These are phyloP conservation scores for Portevinia maculata DNA, from an alignment of 2,888 invertebrate genomes.

Conservation along the genomic window DNA sequence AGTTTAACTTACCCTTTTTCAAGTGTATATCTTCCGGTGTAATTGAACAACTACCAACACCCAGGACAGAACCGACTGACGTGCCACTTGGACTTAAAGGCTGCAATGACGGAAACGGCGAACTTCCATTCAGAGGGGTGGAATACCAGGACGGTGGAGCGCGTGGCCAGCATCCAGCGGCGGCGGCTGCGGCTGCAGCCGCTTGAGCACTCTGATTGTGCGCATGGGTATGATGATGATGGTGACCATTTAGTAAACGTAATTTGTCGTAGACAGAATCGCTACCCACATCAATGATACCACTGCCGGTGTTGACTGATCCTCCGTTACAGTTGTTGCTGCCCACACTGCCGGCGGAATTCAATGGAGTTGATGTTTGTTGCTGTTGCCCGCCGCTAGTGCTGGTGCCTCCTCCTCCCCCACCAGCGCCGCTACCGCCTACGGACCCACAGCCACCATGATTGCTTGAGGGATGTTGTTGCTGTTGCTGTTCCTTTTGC, in stretches of 20 bases:
- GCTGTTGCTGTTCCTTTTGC: slow-evolving; percentile 88
- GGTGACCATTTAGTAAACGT: slow-evolving; percentile 78
- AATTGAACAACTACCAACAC: slow-evolving; percentile 75
- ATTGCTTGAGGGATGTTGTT: slow-evolving; percentile 63
- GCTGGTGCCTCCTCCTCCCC: slow-evolving; percentile 44
- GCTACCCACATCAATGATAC: slow-evolving; percentile 65
- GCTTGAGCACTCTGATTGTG: slow-evolving; percentile 75
- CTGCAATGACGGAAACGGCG: slow-evolving; percentile 76
- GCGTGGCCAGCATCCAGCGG: slow-evolving; percentile 78
- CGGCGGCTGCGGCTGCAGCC: slow-evolving; percentile 68
- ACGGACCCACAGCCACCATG: slow-evolving; percentile 36
- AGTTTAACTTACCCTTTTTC: slow-evolving; percentile 77
- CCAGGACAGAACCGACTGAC: slow-evolving; percentile 56
- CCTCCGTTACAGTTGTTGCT: slow-evolving; percentile 77
- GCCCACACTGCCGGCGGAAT: slow-evolving; percentile 79
- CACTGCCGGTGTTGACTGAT: slow-evolving; percentile 50
- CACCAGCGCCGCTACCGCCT: slow-evolving; percentile 59
- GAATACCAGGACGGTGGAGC: slow-evolving; percentile 81
- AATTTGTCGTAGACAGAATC: slow-evolving; percentile 81
- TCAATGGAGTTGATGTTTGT: slow-evolving; percentile 79
- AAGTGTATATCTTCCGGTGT: slow-evolving; percentile 77
- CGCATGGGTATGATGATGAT: slow-evolving; percentile 75
- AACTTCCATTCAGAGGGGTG: slow-evolving; percentile 78
- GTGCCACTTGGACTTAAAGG: slow-evolving; percentile 63
- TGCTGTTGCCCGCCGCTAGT: slow-evolving; percentile 62